Percentiles rank a stretch among this genome's conserved stretches.
These are phyloP conservation scores for Sphinx pinastri DNA, from an alignment of 2,888 invertebrate genomes.

Conservation along the genomic window DNA sequence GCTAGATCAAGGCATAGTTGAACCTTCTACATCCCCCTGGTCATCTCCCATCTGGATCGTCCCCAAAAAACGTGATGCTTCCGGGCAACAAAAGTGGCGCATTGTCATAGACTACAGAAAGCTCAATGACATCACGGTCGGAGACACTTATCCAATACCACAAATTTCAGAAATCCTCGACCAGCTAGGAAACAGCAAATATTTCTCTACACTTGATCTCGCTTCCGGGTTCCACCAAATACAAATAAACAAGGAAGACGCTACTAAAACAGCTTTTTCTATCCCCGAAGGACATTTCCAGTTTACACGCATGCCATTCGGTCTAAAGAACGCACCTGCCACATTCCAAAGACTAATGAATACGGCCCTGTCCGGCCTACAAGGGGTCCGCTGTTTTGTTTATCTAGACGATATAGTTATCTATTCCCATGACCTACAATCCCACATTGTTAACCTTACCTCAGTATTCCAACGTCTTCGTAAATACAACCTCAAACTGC, in stretches of 20 bases:
- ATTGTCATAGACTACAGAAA: slow-evolving; percentile 14
- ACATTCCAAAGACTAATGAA: not conserved
- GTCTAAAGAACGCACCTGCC: not conserved
- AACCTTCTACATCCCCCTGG: slow-evolving; percentile 9
- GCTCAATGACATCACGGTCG: slow-evolving; percentile 2
- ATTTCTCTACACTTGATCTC: slow-evolving; percentile 9
- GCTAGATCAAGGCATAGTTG: slow-evolving; percentile 2
- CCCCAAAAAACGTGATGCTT: slow-evolving; percentile 4
- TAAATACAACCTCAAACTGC: slow-evolving; percentile 27
- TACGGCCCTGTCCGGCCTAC: not conserved
- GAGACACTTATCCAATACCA: slow-evolving; percentile 2
- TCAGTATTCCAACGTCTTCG: slow-evolving; percentile 24
- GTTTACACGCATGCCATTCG: not conserved
- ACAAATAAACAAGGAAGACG: not conserved
- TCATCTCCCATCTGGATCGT: too few relatives aligned
- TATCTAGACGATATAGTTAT: not conserved
- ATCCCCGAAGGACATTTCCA: slow-evolving; percentile 4
- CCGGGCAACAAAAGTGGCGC: slow-evolving; percentile 8
- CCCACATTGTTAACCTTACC: not conserved
- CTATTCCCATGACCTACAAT: not conserved
- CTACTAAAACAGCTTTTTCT: not conserved
- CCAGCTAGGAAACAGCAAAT: not conserved
- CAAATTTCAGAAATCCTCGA: slow-evolving; percentile 16
- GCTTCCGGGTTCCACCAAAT: slow-evolving; percentile 19
- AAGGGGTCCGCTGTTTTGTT: not conserved